A percentile compares a stretch with the other conserved stretches of the same genome.
Conservation (phyloP, 1,140 invertebrate genomes). For the Hypsibius dujardini region DNA sequence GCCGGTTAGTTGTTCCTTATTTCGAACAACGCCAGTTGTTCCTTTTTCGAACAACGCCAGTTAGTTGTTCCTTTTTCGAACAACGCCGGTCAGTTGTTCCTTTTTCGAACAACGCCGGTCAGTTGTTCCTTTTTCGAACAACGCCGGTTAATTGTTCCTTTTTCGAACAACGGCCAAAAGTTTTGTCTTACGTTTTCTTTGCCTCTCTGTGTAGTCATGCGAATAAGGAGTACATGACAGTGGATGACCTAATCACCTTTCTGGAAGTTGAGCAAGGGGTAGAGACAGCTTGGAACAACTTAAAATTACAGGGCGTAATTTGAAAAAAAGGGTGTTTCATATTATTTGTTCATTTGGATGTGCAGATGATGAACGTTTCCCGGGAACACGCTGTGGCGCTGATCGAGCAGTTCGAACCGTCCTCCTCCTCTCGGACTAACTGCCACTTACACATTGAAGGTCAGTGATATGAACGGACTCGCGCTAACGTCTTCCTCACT, state of each 20-base stretch:
- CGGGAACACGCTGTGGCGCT: conserved; percentile 38
- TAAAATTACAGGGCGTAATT: background rate
- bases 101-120: background rate
- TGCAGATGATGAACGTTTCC: conserved; percentile 39
- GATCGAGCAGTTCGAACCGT: conserved; percentile 42
- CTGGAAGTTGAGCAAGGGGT: conserved; percentile 49
- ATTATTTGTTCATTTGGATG: conserved; percentile 19
- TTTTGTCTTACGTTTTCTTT: conserved; percentile 16
- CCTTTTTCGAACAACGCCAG: background rate
- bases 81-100: background rate
- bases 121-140: background rate
- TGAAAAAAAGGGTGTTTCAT: background rate
- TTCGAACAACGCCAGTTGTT: background rate
- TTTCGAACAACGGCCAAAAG: background rate
- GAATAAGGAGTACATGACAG: conserved; percentile 44
- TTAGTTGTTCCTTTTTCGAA: background rate
- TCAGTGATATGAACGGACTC: conserved; percentile 27
- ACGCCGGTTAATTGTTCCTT: background rate
- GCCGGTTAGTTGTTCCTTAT: background rate
- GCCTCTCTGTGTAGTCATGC: conserved; percentile 37
- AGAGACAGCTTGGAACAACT: conserved; percentile 24
- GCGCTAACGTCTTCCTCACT: background rate
- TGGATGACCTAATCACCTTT: conserved; percentile 44
- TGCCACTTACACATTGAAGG: conserved; percentile 44
- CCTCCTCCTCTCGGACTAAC: conserved; percentile 38